phyloP scores from a whole-genome alignment of 2,888 invertebrate species.

The Leucophora obtusa region DNA sequence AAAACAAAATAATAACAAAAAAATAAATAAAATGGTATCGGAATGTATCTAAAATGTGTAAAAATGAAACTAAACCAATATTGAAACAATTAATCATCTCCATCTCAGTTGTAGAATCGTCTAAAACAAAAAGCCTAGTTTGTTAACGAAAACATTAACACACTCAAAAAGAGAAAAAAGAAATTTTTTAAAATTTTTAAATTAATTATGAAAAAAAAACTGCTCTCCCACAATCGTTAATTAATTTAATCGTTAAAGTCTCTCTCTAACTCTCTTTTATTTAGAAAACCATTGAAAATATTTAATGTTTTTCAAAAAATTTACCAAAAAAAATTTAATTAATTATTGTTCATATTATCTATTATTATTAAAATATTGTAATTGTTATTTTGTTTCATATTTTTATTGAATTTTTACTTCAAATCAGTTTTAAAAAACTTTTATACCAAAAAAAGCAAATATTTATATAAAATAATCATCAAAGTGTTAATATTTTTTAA shows the following conservation, averaged over 20 bases:
- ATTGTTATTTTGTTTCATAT: constrained; percentile 58
- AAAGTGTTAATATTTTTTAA: constrained; percentile 60
- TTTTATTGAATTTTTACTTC: constrained; percentile 53
- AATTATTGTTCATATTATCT: constrained; percentile 48
- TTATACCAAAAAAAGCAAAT: constrained; percentile 36
- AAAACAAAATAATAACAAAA: constrained; percentile 36
- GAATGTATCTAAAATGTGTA: constrained; percentile 62
- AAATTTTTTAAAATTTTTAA: constrained; percentile 32
- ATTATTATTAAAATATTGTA: constrained; percentile 45
- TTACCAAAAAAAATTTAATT: constrained; percentile 40
- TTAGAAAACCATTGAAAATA: constrained; percentile 51
- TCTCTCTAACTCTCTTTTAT: constrained; percentile 66
- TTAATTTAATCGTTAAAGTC: constrained; percentile 59
- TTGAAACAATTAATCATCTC: constrained; percentile 54
- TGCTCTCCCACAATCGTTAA: constrained; percentile 60
- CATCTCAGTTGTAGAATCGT: constrained; percentile 64
- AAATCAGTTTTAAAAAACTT: constrained; percentile 47
- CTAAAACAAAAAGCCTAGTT: constrained; percentile 63
- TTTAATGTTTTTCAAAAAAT: constrained; percentile 62
- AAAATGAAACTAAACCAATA: constrained; percentile 46
- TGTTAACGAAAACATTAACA: constrained; percentile 64
- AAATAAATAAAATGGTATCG: constrained; percentile 60
- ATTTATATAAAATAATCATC: constrained; percentile 35
- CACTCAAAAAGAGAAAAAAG: constrained; percentile 35
- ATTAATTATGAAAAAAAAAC: constrained; percentile 48